These are phyloP conservation scores for Notothenia coriiceps DNA, from an alignment of 2,113 vertebrate genomes.

Conservation along the genomic window DNA sequence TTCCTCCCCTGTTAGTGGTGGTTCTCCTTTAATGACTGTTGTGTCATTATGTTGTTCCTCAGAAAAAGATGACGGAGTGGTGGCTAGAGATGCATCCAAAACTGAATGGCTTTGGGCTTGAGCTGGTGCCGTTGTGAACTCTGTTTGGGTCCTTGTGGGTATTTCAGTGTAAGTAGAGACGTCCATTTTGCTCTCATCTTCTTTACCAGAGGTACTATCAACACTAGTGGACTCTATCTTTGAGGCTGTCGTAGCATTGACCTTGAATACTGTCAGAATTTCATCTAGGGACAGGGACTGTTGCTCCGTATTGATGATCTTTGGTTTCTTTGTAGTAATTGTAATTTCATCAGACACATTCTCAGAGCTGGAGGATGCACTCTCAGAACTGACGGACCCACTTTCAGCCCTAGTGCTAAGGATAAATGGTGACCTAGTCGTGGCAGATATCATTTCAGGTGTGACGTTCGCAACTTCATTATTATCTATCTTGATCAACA, in stretches of 20 bases:
- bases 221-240: slow-evolving; percentile 28
- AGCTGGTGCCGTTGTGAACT: slow-evolving; percentile 29
- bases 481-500: neutral
- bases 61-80: slow-evolving; percentile 27
- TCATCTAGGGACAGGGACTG: slow-evolving; percentile 45
- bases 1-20: slow-evolving; percentile 18
- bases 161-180: slow-evolving; percentile 33
- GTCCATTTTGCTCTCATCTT: slow-evolving; percentile 31
- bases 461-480: slow-evolving; percentile 12
- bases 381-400: slow-evolving; percentile 31
- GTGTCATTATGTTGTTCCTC: slow-evolving; percentile 21
- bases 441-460: neutral
- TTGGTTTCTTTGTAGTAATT: slow-evolving; percentile 35
- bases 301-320: neutral
- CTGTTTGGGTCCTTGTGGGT: slow-evolving; percentile 1
- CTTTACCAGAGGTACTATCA: slow-evolving; percentile 39
- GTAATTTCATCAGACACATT: slow-evolving; percentile 26
- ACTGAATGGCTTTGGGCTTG: slow-evolving; percentile 33
- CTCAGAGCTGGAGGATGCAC: slow-evolving; percentile 25
- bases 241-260: slow-evolving; percentile 56
- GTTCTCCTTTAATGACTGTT: slow-evolving; percentile 34
- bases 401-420: slow-evolving; percentile 23
- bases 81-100: slow-evolving; percentile 15
- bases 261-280: slow-evolving; percentile 69
- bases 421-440: slow-evolving; percentile 16